Evolutionary conservation across 2,888 invertebrate genomes (phyloP).

Genomic region (Petrolisthes manimaculis): DNA sequence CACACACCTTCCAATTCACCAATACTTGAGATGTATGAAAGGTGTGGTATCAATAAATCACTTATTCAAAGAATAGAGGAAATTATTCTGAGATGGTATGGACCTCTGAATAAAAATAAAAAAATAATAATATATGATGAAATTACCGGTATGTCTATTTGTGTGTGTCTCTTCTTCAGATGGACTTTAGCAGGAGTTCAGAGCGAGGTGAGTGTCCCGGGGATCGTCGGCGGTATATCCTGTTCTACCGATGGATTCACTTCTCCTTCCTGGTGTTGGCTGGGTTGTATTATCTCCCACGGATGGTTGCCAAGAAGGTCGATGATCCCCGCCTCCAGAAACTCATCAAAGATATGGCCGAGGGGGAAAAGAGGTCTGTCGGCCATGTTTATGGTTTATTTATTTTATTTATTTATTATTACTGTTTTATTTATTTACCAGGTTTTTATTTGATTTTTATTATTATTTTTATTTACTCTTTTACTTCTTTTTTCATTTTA

Average conservation of each 20-base stretch:
- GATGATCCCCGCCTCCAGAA: conserved; percentile 36
- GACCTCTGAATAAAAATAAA: no score
- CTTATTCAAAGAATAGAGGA: no score
- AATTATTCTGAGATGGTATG: no score
- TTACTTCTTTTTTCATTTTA: no score
- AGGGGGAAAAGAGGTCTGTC: conserved; percentile 31
- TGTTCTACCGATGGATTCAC: conserved; percentile 48
- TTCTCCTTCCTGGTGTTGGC: conserved; percentile 20
- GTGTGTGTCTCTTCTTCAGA: neutral
- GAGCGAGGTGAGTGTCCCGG: neutral
- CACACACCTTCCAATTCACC: no score
- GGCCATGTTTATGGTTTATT: neutral
- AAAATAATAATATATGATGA: neutral
- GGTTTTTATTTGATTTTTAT: no score
- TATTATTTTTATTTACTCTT: no score
- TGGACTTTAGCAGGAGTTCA: neutral
- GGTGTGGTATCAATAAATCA: no score
- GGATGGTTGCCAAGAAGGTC: conserved; percentile 31
- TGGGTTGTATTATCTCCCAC: conserved; percentile 31
- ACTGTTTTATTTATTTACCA: no score
- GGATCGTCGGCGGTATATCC: conserved; percentile 34
- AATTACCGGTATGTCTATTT: no score
- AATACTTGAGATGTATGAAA: no score
- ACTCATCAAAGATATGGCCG: conserved; percentile 22
- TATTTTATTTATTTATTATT: no score